Conservation (phyloP, 2,113 vertebrate species). For the Gavialis gangeticus region DNA sequence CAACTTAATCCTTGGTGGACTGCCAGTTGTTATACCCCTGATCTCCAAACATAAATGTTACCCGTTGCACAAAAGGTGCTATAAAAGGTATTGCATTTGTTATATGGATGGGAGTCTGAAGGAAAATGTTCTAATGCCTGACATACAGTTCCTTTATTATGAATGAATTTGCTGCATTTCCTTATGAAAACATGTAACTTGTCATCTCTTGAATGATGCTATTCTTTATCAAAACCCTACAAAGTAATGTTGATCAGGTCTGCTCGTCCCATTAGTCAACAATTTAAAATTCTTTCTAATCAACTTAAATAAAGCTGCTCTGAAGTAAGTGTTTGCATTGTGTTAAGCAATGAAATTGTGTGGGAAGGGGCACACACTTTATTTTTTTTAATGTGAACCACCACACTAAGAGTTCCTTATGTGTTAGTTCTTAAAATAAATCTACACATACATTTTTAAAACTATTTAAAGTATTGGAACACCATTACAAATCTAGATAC, state of each 20-base stretch:
- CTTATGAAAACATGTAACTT: background rate
- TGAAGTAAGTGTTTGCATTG: background rate
- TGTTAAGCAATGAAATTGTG: background rate
- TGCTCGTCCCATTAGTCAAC: too few relatives aligned
- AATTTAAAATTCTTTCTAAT: too few relatives aligned
- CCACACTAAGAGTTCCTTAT: background rate
- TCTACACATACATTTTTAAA: background rate
- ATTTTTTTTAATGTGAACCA: background rate
- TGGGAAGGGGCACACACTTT: background rate
- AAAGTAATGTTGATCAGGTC: too few relatives aligned
- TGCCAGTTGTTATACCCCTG: too few relatives aligned
- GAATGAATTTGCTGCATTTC: background rate
- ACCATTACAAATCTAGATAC: background rate
- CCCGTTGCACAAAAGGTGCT: background rate
- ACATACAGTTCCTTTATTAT: background rate
- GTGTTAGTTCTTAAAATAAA: background rate
- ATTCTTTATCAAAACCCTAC: too few relatives aligned
- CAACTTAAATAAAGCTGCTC: too few relatives aligned
- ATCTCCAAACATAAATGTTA: background rate
- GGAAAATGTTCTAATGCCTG: background rate
- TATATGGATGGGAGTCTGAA: background rate
- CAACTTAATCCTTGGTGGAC: too few relatives aligned
- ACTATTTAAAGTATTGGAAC: background rate
- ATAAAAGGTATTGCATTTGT: background rate
- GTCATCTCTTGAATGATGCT: too few relatives aligned